Evolutionary conservation across 2,888 invertebrate genomes (phyloP), one percentile per base, ranked within the genome.

Genomic region (Nebria salina): DNA sequence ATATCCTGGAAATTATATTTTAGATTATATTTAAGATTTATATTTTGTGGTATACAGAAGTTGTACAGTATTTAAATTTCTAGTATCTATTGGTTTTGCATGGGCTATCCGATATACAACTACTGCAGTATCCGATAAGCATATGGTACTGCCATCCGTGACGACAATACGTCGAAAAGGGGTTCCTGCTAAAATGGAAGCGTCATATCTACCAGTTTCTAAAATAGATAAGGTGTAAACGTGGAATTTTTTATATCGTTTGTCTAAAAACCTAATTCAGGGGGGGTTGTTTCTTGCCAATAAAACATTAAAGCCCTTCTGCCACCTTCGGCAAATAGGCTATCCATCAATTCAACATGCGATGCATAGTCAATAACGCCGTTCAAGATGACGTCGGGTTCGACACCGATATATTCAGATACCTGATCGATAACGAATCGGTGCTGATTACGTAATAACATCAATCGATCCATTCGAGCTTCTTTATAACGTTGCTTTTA

Each of bases 351-450:
- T 9, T 93, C 91, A 1, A 94, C 87, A 85, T 93, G 92, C 78
- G 90, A 86, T 80, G 93, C 92, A 73, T 92, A 91, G 87, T 96
- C 96, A 77, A 92, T 90, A 5, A 95, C 90, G 75, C 94, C 95
- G 81, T 95, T 95, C 88, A 94, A 89, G 1, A 94, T 90, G 83
- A 91, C 90, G 41, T 91, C 91, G 11, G 89, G 83, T n/a, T 91
- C 88, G 78, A 90, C 88, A 84, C 91, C 90, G 82, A 93, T 87
- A 84, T 91, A 89, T 42, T 90, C 88, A 8, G 93, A 93, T 43
- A 92, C 92, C 86, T 93, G 91, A 84, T 94, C 94, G 82, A 95
- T 88, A 0, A 96, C 88, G 87, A 93, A 93, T 83, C 93, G 91
- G 86, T 95, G 94, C 76, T 89, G 86, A 86, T 91, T 85, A 86